Base-by-base conservation (phyloP, 1,140 invertebrate genomes). In the Pinna nobilis region DNA sequence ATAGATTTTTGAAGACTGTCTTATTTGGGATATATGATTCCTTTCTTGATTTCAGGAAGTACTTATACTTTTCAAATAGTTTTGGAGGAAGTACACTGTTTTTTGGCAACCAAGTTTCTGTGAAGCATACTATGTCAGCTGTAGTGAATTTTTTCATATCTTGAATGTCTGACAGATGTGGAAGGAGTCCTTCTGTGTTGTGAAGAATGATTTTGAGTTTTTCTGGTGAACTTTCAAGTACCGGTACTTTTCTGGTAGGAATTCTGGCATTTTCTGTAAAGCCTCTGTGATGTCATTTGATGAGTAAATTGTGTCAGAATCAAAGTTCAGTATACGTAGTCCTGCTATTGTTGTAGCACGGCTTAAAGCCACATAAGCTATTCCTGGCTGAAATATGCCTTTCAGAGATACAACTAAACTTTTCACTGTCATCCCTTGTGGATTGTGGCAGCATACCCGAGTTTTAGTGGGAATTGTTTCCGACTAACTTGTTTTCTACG, bases 391-490 rank as follows among this genome's bases (percentile, higher is more conserved):
- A 37, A 69, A 74, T 28, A 53, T 55, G 3, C 33, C 61, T 37
- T 69, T 32, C 23, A 53, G 44, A 5, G 69, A 72, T 18, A 77
- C 55, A 18, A 64, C 75, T 6, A 53, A 33, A 37, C 68, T 28
- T 63, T 66, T 35, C 4, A 64, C 11, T n/a, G 57, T 77, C 41
- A 63, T 69, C n/a, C 64, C 70, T 67, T 77, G n/a, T 73, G 75
- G 30, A 73, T 73, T 1, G 76, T 77, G 6, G 35, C 55, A 13
- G 76, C 70, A 37, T 51, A 77, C 41, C 28, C 50, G 1, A 70
- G 51, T 55, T 35, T 49, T 9, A 64, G 39, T 53, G 74, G 65
- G 28, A 73, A 64, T 39, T 73, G 70, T 37, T 20, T 53, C 41
- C 65, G 28, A 28, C 39, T 35, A 4, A 30, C 41, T 30, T 64